Evolutionary conservation across 2,888 invertebrate genomes (phyloP).

Genomic region (Plebejus anna): DNA sequence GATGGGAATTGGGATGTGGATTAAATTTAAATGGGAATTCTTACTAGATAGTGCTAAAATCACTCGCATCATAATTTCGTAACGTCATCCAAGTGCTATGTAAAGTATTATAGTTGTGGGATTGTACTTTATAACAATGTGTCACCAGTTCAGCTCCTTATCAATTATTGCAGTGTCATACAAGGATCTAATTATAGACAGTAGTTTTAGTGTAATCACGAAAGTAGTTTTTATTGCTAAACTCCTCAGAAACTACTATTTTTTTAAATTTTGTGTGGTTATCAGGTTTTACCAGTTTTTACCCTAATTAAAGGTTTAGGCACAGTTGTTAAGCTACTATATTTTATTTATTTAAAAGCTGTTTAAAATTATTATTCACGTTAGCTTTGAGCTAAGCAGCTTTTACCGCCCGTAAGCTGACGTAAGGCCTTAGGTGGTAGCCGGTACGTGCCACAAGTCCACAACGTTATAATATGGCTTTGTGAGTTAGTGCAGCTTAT

Average conservation of each 20-base stretch:
- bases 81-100: not conserved
- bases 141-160: not conserved
- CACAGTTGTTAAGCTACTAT: no score
- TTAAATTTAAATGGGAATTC: not conserved
- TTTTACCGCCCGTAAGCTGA: not conserved
- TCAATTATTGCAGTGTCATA: not conserved
- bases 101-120: not conserved
- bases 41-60: not conserved
- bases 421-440: no score
- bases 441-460: not conserved
- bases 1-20: no score
- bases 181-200: constrained; percentile 12
- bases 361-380: not conserved
- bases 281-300: not conserved
- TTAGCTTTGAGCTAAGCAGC: not conserved
- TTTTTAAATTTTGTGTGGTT: not conserved
- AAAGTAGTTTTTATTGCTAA: not conserved
- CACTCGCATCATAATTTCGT: not conserved
- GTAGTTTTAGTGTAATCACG: not conserved
- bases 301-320: not conserved
- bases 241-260: not conserved
- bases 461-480: not conserved
- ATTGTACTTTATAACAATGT: constrained; percentile 19
- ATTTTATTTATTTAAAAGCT: no score
- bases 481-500: not conserved